These are phyloP conservation scores for Trachelus iudaicus DNA, from an alignment of 2,888 invertebrate species.

Conservation along the genomic window DNA sequence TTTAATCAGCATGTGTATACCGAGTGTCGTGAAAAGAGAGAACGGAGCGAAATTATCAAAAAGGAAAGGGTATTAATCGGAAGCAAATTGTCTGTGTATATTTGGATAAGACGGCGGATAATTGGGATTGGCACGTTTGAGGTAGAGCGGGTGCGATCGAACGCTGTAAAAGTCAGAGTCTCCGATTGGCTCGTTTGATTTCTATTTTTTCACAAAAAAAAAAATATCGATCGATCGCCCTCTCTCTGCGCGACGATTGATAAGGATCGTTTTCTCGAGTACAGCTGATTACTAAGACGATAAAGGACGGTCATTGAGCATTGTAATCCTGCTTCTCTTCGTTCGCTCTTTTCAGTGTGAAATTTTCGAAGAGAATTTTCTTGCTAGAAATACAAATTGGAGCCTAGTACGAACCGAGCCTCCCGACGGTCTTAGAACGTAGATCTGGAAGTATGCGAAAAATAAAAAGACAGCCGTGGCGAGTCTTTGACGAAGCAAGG, in stretches of 20 bases:
- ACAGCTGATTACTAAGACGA: not conserved
- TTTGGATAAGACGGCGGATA: not conserved
- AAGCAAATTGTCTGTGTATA: not conserved
- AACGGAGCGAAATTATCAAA: not conserved
- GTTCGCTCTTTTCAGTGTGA: not conserved
- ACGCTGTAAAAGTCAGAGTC: not conserved
- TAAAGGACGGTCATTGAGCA: too few relatives aligned
- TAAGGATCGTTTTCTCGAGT: not conserved
- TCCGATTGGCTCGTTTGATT: not conserved
- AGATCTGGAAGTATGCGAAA: not conserved
- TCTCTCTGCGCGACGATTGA: not conserved
- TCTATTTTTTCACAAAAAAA: not conserved
- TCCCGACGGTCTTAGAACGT: not conserved
- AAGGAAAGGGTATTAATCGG: not conserved
- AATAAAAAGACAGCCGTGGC: not conserved
- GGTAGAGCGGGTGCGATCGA: not conserved
- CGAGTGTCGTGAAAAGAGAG: not conserved
- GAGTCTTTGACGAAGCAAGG: not conserved
- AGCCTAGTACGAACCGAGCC: not conserved
- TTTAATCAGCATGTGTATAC: not conserved
- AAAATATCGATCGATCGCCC: not conserved
- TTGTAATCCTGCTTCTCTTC: not conserved
- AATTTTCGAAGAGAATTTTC: not conserved
- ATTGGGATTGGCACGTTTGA: not conserved
- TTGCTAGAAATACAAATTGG: not conserved